Evolutionary conservation across 2,888 invertebrate species (phyloP).

Genomic region (Trisateles emortualis): DNA sequence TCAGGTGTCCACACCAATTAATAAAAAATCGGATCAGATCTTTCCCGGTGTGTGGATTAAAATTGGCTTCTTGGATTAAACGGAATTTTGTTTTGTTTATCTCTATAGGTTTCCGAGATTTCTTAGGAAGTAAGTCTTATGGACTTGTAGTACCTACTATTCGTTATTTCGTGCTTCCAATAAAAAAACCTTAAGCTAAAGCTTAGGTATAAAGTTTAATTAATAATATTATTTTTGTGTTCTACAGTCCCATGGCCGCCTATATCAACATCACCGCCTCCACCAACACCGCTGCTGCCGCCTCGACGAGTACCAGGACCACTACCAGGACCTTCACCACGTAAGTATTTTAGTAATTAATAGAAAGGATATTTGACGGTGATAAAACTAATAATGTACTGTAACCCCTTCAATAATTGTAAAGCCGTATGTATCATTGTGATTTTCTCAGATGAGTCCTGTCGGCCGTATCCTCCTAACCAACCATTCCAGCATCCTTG

Average conservation of each 20-base stretch:
- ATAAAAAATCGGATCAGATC: too few relatives aligned
- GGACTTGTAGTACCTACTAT: too few relatives aligned
- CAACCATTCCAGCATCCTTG: conserved; percentile 77
- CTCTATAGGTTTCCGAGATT: too few relatives aligned
- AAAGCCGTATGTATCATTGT: background rate
- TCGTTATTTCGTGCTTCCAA: too few relatives aligned
- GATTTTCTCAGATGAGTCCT: conserved; percentile 67
- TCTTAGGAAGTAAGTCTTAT: too few relatives aligned
- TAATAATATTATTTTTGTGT: background rate
- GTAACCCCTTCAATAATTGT: background rate
- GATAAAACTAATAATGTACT: too few relatives aligned
- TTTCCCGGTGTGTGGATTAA: too few relatives aligned
- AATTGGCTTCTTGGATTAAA: too few relatives aligned
- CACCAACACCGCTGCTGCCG: conserved; percentile 25
- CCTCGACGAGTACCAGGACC: conserved; percentile 64
- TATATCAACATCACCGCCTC: conserved; percentile 35
- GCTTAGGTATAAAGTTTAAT: background rate
- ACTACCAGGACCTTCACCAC: conserved; percentile 74
- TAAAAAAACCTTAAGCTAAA: background rate
- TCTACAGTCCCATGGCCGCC: conserved; percentile 50
- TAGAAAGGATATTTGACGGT: too few relatives aligned
- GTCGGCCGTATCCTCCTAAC: conserved; percentile 68
- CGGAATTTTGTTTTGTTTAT: too few relatives aligned
- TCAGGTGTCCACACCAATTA: too few relatives aligned
- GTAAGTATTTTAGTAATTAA: conserved; percentile 61